Base-by-base conservation (phyloP, 2,113 vertebrate species). In the Otis tarda region DNA sequence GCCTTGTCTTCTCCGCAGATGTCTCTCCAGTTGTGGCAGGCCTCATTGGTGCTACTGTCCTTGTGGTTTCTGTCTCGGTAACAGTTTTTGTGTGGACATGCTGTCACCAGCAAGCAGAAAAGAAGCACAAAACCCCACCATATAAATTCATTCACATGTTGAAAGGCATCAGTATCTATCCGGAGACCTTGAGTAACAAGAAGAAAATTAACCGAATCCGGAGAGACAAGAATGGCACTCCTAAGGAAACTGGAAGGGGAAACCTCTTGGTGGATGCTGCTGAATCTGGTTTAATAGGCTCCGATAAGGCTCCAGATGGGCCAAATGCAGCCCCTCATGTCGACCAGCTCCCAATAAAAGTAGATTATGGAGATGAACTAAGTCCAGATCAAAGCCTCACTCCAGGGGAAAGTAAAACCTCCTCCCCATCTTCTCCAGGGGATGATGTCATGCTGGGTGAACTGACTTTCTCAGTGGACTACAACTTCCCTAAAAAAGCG, bases 131-230 rank as follows among this genome's bases (percentile, higher is more conserved):
- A 83, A 98, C 94, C 70, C 99, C 99, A 0, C 99, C 99, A 0
- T 99, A 99, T 97, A 99, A 99, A 97, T 99, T 99, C 97, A 99
- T 99, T 68, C 99, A 99, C 97, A 99, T 99, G 99, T 96, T 99
- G 82, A 99, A 99, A 96, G 99, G 99, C 82, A 99, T 99, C 97
- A 99, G 99, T 93, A 99, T 99, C 96, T 99, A 99, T 93, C 99
- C 99, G 8, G 99, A 99, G 97, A 98, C 99, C 43, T 97, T 99
- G 90, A 99, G 98, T 96, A 98, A 98, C 98, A 99, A 98, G 97
- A 99, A 99, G 97, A 98, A 99, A 89, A 99, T 99, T 18, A 98
- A 99, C 31, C 98, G 98, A 1, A 89, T 98, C 41, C 96, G 97
- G 73, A 97, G 97, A 84, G 98, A 98, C 89, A 98, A 97, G 97